Conservation (phyloP, 2,113 vertebrate genomes). For the Galeopterus variegatus region DNA sequence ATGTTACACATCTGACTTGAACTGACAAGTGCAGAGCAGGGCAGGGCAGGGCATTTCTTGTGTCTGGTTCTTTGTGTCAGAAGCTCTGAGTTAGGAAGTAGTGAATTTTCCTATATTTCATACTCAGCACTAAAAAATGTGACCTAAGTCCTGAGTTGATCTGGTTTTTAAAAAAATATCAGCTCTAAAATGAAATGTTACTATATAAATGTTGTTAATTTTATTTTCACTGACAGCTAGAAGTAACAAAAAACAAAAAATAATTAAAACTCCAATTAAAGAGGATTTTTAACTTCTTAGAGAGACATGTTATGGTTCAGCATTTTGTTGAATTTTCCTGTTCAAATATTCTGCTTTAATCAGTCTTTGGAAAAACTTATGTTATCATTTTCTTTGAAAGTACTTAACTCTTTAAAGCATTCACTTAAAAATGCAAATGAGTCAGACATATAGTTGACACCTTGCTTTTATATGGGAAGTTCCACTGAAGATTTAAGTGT, state of each 20-base stretch:
- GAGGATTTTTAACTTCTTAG: background rate
- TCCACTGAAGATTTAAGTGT: background rate
- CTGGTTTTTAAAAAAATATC: background rate
- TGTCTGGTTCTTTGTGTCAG: background rate
- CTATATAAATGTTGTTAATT: background rate
- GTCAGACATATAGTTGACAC: background rate
- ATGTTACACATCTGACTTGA: conserved; percentile 39
- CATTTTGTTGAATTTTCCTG: background rate
- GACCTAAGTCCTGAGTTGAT: background rate
- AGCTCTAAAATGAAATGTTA: background rate
- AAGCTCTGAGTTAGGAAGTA: background rate
- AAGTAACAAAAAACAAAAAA: background rate
- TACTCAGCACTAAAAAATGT: background rate
- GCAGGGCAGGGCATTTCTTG: background rate
- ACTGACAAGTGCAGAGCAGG: background rate
- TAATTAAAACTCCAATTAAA: background rate
- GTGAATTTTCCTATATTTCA: background rate
- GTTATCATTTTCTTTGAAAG: conserved; percentile 54
- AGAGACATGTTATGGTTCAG: background rate
- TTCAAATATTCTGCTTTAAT: conserved; percentile 45
- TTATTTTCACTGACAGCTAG: background rate
- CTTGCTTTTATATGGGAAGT: background rate
- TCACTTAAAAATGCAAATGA: conserved; percentile 23
- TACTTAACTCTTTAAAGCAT: background rate
- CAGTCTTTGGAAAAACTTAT: background rate